Base-by-base conservation (phyloP, 2,113 vertebrate genomes). In the Microtus oregoni region DNA sequence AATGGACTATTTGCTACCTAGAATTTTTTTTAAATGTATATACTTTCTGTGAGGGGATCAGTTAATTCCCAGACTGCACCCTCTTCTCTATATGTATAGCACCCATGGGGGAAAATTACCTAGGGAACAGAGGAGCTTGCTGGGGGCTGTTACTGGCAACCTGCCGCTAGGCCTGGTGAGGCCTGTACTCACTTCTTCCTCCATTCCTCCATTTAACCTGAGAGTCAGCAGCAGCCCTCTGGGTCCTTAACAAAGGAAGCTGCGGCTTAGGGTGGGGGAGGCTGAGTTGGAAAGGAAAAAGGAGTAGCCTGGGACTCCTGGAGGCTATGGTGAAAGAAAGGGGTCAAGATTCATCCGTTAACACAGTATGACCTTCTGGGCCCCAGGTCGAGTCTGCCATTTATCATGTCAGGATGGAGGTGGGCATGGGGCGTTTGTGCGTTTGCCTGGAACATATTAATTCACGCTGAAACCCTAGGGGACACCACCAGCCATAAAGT, bases 191-290 rank as follows among this genome's bases (percentile, higher is more conserved):
- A 7, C 68, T 41, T 76, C 58, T 15, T 26, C 15, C 67, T 44
- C 41, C 28, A 0, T 1, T 1, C 7, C 52, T 12, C 35, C 3
- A 5, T 26, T 19, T 14, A 12, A 13, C 28, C 15, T 35, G 32
- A 44, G 11, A 11, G 52, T 58, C 1, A 47, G 22, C 8, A 19
- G 44, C 92, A 55, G 89, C 61, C 50, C 68, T 12, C 17, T 9
- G n/a, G n/a, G 12, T 35, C 32, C 22, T n/a, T 63, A 85, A 90
- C 92, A 78, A 67, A 95, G 77, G 89, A 77, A 89, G 17, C 30
- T 70, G 32, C 32, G 19, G 70, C 75, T 76, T 90, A 44, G 58
- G 58, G n/a, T 65, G 65, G 47, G 20, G 1, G 76, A 81, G 81
- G 4, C 93, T 30, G 15, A 24, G 44, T 6, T 10, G 38, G 75